phyloP scores from a whole-genome alignment of 2,888 invertebrate species.

The Bembecia ichneumoniformis region DNA sequence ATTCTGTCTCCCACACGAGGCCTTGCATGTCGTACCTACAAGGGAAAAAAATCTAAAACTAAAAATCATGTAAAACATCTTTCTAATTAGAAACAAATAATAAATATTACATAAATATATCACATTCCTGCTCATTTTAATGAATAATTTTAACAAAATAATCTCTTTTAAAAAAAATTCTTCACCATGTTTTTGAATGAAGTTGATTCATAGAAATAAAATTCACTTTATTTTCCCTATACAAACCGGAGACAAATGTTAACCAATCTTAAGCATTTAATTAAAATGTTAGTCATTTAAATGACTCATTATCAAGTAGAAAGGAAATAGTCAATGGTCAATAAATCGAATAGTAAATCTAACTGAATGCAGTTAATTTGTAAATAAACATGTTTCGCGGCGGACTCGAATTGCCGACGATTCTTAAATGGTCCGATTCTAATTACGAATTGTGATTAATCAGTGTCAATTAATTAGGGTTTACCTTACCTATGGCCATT shows the following conservation, averaged over 20 bases:
- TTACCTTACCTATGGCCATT: slow-evolving; percentile 18
- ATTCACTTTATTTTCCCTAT: background rate
- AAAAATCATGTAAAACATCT: too few species aligned
- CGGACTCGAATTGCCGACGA: slow-evolving; percentile 4
- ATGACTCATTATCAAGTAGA: slow-evolving; percentile 2
- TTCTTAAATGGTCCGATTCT: background rate
- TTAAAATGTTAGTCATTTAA: background rate
- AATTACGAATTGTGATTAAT: slow-evolving; percentile 20
- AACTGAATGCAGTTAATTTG: slow-evolving; percentile 5
- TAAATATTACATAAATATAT: too few species aligned
- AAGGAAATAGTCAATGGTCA: slow-evolving; percentile 21
- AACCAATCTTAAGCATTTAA: background rate
- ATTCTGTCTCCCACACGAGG: too few species aligned
- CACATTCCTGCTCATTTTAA: too few species aligned
- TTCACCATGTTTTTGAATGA: background rate
- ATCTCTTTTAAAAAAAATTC: too few species aligned
- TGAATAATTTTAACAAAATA: too few species aligned
- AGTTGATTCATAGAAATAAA: background rate
- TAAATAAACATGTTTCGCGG: slow-evolving; percentile 4
- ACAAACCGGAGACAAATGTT: background rate
- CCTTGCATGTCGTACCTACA: too few species aligned
- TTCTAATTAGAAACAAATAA: too few species aligned
- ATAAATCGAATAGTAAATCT: slow-evolving; percentile 29
- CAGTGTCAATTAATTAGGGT: slow-evolving; percentile 25
- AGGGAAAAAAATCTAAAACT: too few species aligned